Evolutionary conservation across 2,113 vertebrate species (phyloP), one percentile per base, ranked within the genome.

Genomic region (Emydocephalus ijimae): DNA sequence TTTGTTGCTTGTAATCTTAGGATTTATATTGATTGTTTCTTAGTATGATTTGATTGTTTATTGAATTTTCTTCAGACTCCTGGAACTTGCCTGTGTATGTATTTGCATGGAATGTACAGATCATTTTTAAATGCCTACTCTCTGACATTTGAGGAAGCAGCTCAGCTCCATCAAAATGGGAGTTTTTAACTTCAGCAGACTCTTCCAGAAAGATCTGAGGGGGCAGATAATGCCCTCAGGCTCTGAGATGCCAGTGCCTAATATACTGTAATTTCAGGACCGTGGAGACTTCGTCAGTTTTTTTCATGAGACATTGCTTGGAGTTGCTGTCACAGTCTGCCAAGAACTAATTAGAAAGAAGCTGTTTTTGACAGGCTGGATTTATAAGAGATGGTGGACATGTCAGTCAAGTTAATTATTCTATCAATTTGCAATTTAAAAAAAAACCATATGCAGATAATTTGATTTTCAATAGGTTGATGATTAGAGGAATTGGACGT

Each of bases 281-380:
- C 56, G 55, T 0, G 34, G 55, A 95, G 93, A 94, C 11, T 89
- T 93, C 20, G 87, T 94, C 90, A 94, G 94, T 94, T 92, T 55
- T 43, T 95, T 94, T 57, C 5, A 92, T 89, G 81, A 88, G 96
- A 94, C 88, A 56, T 87, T 45, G 55, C 85, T 94, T 92, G 95
- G 74, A 95, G 92, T 95, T 95, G 88, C 85, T 94, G 90, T 91
- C 50, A 93, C 93, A 91, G 15, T 91, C 74, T 96, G 96, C 93
- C 96, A 97, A 94, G 92, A 94, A 91, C 93, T 96, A 97, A 97
- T 97, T 96, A 95, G 95, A 96, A 96, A 81, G 74, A 92, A 95
- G 34, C 39, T 90, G 59, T 96, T 91, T 87, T 90, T 39, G 92
- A 93, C 90, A 95, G 91, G 91, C 69, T 52, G 61, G 93, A 93